Percentiles rank a stretch among this genome's conserved stretches.
Conservation (phyloP, 2,888 invertebrate genomes). For the Ametastegia equiseti region DNA sequence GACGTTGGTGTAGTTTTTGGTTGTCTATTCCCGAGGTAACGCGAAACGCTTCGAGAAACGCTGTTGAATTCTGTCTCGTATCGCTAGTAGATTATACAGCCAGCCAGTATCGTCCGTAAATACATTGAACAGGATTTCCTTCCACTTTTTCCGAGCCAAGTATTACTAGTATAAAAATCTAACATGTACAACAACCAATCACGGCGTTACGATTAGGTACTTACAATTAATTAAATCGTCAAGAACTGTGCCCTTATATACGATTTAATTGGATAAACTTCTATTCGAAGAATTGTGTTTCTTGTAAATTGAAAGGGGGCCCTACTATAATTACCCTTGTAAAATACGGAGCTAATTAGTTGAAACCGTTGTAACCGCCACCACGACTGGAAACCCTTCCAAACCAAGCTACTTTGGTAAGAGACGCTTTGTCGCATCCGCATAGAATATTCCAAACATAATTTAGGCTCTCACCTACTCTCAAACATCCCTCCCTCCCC, state of each 20-base stretch:
- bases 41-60: constrained; percentile 1
- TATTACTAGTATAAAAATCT: neutral
- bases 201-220: no score
- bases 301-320: no score
- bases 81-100: constrained; percentile 28
- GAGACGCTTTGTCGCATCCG: neutral
- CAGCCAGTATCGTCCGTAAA: neutral
- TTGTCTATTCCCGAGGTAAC: constrained; percentile 6
- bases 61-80: constrained; percentile 23
- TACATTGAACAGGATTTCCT: neutral
- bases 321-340: neutral
- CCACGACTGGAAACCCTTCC: neutral
- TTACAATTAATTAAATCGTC: neutral
- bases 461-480: neutral
- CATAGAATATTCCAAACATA: neutral
- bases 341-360: neutral
- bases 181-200: neutral
- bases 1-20: constrained; percentile 28
- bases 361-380: neutral
- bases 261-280: neutral
- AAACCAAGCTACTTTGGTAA: neutral
- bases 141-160: neutral
- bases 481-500: neutral
- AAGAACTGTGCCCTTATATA: neutral
- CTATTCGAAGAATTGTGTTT: no score